Evolutionary conservation across 2,113 vertebrate species (phyloP), one percentile per base, ranked within the genome.

Genomic region (Sander vitreus): DNA sequence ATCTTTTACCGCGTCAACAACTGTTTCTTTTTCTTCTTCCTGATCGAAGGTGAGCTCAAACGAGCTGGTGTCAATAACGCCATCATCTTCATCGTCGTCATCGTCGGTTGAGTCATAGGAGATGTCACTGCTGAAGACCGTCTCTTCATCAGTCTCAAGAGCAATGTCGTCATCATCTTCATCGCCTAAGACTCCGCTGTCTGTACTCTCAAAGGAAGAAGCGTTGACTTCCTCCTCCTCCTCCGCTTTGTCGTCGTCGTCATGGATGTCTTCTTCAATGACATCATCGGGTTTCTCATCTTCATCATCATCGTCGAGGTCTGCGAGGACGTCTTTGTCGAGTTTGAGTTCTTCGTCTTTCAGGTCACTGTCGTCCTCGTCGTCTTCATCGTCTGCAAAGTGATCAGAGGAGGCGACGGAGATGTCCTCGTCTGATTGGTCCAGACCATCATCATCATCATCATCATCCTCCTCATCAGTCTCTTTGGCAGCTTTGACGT

Each of bases 321-420:
- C 75, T 14, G 30, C 6, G 4, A 16, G 51, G 36, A 80, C 2
- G 5, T 84, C 84, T 39, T 63, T 25, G 25, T 80, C 60, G 1
- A 75, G 15, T 53, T 84, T 72, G 6, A 70, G 33, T 5, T 78
- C 70, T 23, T 64, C 62, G 36, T 81, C 77, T 36, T 62, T 67
- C 30, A 82, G 50, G 55, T 85, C 70, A 21, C 19, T 6, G 33
- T 87, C 88, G 13, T 92, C 89, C 0, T 86, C 90, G 9, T 92
- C 89, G 0, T 88, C 90, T 83, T 94, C 93, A 55, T 92, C 90
- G 3, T 94, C 92, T 62, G 90, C 93, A 73, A 93, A 92, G 53
- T 87, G 82, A 13, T 94, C 93, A 6, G 92, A 91, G n/a, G 93
- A 88, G n/a, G 88, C 87, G 3, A 91, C 75, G 0, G 93, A 92